Base-by-base conservation (phyloP, 2,888 invertebrate species). In the Melieria omissa region DNA sequence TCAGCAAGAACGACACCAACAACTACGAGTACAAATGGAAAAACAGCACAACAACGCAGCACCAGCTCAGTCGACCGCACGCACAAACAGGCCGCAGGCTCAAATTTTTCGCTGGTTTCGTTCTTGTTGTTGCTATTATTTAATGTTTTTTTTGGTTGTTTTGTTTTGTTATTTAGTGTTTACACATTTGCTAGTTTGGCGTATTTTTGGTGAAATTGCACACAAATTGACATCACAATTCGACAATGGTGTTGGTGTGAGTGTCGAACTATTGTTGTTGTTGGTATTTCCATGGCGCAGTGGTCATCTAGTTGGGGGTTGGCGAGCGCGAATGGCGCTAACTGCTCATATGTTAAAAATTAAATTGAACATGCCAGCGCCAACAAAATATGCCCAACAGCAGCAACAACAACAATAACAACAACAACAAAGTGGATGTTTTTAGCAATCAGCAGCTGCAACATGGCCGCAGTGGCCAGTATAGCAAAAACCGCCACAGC, bases 301-400 rank as follows among this genome's bases (percentile, higher is more conserved):
- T 29, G 47, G 12, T 47, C 16, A 47, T 46, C 29, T 29, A 29
- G 29, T 6, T 9, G 1, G 5, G 7, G 29, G 6, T 41, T 41
- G 49, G 49, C n/a, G 63, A 16, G 16, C 47, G 16, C 4, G 63
- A 12, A 29, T 46, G 41, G 29, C 47, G 41, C 47, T 63, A n/a
- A 12, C 63, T 47, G 63, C 49, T 65, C 49, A 65, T 65, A 54
- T 54, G 65, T 54, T 65, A 54, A 52, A 65, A 65, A 54, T 54
- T 41, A 65, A 65, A 65, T 42, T 52, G 52, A 41, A 9, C 54
- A 52, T 44, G 42, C 14, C 41, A 49, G 41, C 44, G 42, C 14
- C 63, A 47, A 47, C 64, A 52, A 52, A 49, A 52, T 64, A 41
- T 44, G 63, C 29, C 45, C 29, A 47, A 63, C 46, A 46, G 63